These are phyloP conservation scores for Sparus aurata DNA, from an alignment of 2,797 vertebrate species.

Conservation along the genomic window DNA sequence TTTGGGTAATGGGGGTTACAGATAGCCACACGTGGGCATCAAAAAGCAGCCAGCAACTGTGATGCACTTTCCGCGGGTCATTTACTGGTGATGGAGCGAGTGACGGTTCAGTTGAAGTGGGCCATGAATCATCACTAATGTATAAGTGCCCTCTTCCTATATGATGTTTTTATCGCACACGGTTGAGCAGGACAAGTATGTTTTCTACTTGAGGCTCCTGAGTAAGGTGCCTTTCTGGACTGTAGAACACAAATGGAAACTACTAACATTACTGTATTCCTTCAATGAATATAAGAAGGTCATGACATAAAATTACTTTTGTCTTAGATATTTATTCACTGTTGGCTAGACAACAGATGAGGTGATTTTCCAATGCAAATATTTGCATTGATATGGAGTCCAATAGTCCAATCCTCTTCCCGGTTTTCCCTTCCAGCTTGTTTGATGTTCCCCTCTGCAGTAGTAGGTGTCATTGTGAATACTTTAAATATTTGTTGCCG, in stretches of 20 bases:
- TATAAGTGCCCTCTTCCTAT: slow-evolving; percentile 38
- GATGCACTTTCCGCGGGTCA: slow-evolving; percentile 64
- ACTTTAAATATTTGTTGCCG: slow-evolving; percentile 37
- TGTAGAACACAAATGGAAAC: slow-evolving; percentile 3
- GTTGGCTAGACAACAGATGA: slow-evolving; percentile 17
- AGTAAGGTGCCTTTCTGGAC: slow-evolving; percentile 11
- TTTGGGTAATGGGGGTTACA: slow-evolving; percentile 75
- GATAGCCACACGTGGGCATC: slow-evolving; percentile 38
- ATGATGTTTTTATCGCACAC: slow-evolving; percentile 34
- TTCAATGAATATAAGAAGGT: neutral
- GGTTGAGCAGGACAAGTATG: slow-evolving; percentile 19
- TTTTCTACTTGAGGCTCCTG: slow-evolving; percentile 34
- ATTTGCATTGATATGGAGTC: slow-evolving; percentile 27
- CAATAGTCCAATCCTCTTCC: slow-evolving; percentile 1
- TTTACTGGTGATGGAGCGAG: slow-evolving; percentile 68
- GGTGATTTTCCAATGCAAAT: slow-evolving; percentile 21
- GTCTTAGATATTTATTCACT: slow-evolving; percentile 1
- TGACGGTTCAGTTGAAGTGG: slow-evolving; percentile 63
- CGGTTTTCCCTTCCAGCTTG: slow-evolving; percentile 5
- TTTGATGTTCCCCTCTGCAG: slow-evolving; percentile 36
- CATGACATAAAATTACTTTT: neutral
- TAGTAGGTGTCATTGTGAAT: slow-evolving; percentile 31
- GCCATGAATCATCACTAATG: slow-evolving; percentile 66
- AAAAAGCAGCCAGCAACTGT: slow-evolving; percentile 51
- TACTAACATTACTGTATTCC: neutral